Evolutionary conservation across 64 coral and sea anemone species (phyloP), one percentile per base, ranked within the genome.

Genomic region (Stichodactyla mertensii): DNA sequence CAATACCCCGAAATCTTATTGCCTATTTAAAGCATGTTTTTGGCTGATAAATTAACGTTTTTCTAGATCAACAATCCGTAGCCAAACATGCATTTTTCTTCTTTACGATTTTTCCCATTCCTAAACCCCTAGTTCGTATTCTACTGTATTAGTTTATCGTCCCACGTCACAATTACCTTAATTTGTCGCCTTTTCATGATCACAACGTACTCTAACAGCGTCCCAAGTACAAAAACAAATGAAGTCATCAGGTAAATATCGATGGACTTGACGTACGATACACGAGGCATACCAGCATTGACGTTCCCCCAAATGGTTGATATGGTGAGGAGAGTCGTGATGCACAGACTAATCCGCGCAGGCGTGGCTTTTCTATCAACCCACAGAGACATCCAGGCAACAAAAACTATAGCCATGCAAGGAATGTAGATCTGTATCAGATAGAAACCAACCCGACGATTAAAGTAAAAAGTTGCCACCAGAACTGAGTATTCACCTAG

Each of bases 221-320:
- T 93, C 13, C 92, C 86, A 85, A 98, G 57, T 36, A 98, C 95
- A 84, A 98, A 98, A 8, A 85, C 59, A 64, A 98, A 98, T 5
- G 95, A 93, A 1, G 92, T 90, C 16, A 98, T 93, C 7, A 98
- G 89, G 62, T 98, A 93, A 4, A 88, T 86, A 77, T 98, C 95
- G 12, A 98, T 91, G 2, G 95, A 92, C 86, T 97, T 97, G 78
- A 97, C 87, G 78, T 97, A 97, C 53, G 91, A 90, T 10, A 97
- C 91, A 88, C 92, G 91, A 52, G 95, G 95, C 91, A 97, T 95
- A 6, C 61, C 87, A 60, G 81, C 87, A 77, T 97, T 93, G 24
- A 97, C 91, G 18, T 91, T 79, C 12, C 90, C 85, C 90, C 90
- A 96, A 6, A 96, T 89, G 67, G 90, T 96, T 27, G 94, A 82